A percentile compares a stretch with the other conserved stretches of the same genome.
Evolutionary conservation across 2,113 vertebrate genomes (phyloP).

Genomic region (Acinonyx jubatus): DNA sequence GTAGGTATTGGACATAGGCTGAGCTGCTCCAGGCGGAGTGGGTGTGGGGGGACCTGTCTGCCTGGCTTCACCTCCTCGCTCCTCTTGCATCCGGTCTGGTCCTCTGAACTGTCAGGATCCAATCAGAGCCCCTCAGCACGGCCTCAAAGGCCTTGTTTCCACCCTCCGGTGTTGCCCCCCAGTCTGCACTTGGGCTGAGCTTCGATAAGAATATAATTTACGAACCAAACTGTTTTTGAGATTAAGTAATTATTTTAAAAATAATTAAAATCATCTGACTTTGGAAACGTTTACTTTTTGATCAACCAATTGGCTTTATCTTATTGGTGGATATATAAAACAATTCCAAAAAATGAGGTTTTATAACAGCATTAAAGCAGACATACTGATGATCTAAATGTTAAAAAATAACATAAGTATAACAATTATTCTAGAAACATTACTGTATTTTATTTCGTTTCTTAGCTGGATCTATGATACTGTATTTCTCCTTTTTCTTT

Average conservation of each 20-base stretch:
- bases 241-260: neutral
- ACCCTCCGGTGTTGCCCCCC: neutral
- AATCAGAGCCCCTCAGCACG: neutral
- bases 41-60: no score
- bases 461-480: neutral
- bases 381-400: neutral
- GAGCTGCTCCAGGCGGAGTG: neutral
- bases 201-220: neutral
- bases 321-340: slow-evolving; percentile 5
- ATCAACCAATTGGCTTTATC: slow-evolving; percentile 2
- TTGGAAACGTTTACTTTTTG: neutral
- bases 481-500: neutral
- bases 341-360: neutral
- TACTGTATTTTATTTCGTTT: neutral
- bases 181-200: neutral
- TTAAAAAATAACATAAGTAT: neutral
- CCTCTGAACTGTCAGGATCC: neutral
- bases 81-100: neutral
- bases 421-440: neutral
- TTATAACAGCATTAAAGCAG: neutral
- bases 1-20: neutral
- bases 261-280: neutral
- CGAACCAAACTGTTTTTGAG: neutral
- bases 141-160: neutral
- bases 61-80: neutral